Evolutionary conservation across 2,113 vertebrate species (phyloP).

Genomic region (Macaca nemestrina): DNA sequence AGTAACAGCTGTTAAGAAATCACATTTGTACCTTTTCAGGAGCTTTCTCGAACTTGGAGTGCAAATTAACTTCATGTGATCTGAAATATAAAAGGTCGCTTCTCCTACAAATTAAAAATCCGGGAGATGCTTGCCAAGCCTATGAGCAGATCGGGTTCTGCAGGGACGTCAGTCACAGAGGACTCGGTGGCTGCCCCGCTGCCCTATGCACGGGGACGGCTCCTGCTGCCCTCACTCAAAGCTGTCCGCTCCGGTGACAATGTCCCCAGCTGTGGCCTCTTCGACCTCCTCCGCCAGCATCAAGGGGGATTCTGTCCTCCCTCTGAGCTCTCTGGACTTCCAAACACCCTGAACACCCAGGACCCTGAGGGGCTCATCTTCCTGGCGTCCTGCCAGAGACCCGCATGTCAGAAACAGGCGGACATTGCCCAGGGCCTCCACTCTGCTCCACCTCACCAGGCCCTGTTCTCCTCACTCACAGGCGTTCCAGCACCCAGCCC

Average conservation of each 20-base stretch:
- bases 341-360: neutral
- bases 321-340: neutral
- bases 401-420: accelerated
- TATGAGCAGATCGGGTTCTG: neutral
- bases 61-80: constrained; percentile 75
- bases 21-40: constrained; percentile 55
- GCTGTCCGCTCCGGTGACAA: neutral
- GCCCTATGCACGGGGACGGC: neutral
- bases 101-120: constrained; percentile 57
- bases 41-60: constrained; percentile 69
- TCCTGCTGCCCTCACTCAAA: neutral
- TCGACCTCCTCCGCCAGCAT: accelerated
- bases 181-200: neutral
- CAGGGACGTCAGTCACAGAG: neutral
- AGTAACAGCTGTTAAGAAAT: constrained; percentile 63
- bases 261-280: neutral
- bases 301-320: accelerated
- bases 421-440: neutral
- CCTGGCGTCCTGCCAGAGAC: neutral
- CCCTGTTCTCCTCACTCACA: neutral
- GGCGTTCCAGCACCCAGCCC: neutral
- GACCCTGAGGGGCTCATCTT: neutral
- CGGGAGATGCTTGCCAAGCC: constrained; percentile 15
- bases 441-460: neutral
- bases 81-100: constrained; percentile 67